A percentile compares a stretch with the other conserved stretches of the same genome.
Evolutionary conservation across 1,140 invertebrate genomes (phyloP).

Genomic region (Lerema accius): DNA sequence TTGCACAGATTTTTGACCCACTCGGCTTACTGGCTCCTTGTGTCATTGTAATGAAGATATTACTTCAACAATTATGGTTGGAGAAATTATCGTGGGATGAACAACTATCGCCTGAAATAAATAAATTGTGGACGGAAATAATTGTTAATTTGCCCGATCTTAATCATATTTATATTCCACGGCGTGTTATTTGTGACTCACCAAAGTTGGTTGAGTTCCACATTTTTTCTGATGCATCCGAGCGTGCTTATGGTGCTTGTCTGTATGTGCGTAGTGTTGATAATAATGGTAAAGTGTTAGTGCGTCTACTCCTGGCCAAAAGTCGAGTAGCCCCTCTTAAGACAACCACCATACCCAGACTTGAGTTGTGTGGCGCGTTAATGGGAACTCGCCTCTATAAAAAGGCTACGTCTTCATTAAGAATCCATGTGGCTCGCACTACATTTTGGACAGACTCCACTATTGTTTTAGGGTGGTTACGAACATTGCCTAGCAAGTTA

Average conservation of each 20-base stretch:
- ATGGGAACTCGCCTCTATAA: conserved; percentile 32
- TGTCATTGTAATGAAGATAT: conserved; percentile 36
- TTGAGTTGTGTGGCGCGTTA: conserved; percentile 37
- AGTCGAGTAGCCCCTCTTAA: conserved; percentile 34
- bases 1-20: conserved; percentile 39
- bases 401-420: conserved; percentile 26
- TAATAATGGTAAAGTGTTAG: conserved; percentile 24
- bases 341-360: conserved; percentile 30
- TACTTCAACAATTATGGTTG: conserved; percentile 38
- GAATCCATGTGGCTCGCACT: background rate
- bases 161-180: conserved; percentile 38
- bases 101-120: conserved; percentile 13
- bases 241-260: conserved; percentile 52
- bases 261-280: conserved; percentile 53
- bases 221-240: conserved; percentile 61
- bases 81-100: conserved; percentile 38
- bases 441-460: conserved; percentile 40
- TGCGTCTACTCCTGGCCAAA: conserved; percentile 35
- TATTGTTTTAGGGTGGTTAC: conserved; percentile 35
- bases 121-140: conserved; percentile 27
- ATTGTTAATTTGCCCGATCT: conserved; percentile 15
- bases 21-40: conserved; percentile 35
- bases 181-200: conserved; percentile 34
- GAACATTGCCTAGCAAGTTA: conserved; percentile 21
- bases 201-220: conserved; percentile 36